Evolutionary conservation across 2,888 invertebrate genomes (phyloP), one percentile per base, ranked within the genome.

Genomic region (Toxonevra muliebris): DNA sequence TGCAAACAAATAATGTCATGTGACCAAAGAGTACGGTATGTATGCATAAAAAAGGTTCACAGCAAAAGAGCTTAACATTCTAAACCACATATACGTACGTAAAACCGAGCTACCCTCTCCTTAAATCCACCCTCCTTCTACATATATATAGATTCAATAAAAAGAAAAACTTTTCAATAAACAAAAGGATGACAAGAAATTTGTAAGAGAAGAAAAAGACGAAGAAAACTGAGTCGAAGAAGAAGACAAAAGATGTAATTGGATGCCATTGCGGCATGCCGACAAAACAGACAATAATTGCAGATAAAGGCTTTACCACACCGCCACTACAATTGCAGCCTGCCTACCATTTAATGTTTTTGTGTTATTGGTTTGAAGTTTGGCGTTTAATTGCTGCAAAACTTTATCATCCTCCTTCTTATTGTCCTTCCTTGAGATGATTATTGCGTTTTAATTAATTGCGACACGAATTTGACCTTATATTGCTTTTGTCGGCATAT

Each of bases 401-500:
- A 68, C 57, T 59, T 71, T 65, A 48, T 43, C 20, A 11, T 58
- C 15, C 42, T 55, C 43, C n/a, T 45, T 42, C 40, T 40, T 12
- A 41, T 42, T 20, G 42, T 53, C 30, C 42, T 57, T 12, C 8
- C 30, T 57, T 40, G n/a, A 59, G 43, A 15, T 41, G 13, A 15
- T 73, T 69, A 65, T 70, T 74, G 65, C 72, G 73, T 64, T 69
- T 70, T 75, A 74, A 75, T 75, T 75, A 73, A 74, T 69, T 63
- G 65, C 69, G 75, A 75, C 75, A 75, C 74, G 71, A 59, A 63
- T 65, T 69, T 67, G 70, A 70, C 60, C 67, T 68, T 60, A 62
- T 67, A 55, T 61, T 59, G 41, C 20, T 53, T 61, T 67, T 66
- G 69, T 62, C 69, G 69, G 69, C 50, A 42, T 50, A 30, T 3